Percentiles rank a stretch among this genome's conserved stretches.
These are phyloP conservation scores for Luscinia megarhynchos DNA, from an alignment of 2,797 vertebrate species.

Conservation along the genomic window DNA sequence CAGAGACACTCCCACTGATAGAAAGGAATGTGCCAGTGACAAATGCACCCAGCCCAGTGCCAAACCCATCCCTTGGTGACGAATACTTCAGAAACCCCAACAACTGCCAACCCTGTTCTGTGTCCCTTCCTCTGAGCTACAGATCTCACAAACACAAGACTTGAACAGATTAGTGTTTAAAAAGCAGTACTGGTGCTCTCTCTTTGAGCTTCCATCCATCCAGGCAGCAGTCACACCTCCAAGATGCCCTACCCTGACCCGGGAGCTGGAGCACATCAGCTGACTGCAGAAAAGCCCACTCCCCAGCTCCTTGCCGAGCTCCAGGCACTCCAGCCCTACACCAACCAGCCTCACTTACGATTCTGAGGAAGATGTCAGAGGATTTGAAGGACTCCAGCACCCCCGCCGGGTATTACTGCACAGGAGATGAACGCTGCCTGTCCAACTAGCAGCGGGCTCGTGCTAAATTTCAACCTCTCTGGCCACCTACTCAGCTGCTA, in stretches of 20 bases:
- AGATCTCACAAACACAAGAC: neutral
- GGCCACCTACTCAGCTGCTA: conserved; percentile 68
- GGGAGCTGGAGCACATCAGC: no score
- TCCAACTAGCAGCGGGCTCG: neutral
- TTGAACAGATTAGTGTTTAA: neutral
- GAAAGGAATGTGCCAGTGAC: conserved; percentile 50
- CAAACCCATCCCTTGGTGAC: conserved; percentile 23
- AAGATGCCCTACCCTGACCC: neutral
- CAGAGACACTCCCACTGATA: conserved; percentile 14
- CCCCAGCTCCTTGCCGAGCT: rapidly evolving
- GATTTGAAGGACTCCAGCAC: neutral
- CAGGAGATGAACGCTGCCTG: neutral
- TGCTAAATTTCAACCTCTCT: conserved; percentile 50
- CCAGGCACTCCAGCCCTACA: neutral
- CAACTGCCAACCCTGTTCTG: conserved; percentile 28
- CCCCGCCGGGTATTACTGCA: rapidly evolving
- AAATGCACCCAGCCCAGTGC: conserved; percentile 15
- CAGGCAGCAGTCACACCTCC: neutral
- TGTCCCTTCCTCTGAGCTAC: neutral
- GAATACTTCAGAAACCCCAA: neutral
- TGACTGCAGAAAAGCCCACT: neutral
- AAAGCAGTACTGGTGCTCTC: neutral
- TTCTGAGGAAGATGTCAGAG: neutral
- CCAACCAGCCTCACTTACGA: neutral
- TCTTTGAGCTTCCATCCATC: neutral